phyloP scores from a whole-genome alignment of 2,797 vertebrate species.

The Poeciliopsis infans region DNA sequence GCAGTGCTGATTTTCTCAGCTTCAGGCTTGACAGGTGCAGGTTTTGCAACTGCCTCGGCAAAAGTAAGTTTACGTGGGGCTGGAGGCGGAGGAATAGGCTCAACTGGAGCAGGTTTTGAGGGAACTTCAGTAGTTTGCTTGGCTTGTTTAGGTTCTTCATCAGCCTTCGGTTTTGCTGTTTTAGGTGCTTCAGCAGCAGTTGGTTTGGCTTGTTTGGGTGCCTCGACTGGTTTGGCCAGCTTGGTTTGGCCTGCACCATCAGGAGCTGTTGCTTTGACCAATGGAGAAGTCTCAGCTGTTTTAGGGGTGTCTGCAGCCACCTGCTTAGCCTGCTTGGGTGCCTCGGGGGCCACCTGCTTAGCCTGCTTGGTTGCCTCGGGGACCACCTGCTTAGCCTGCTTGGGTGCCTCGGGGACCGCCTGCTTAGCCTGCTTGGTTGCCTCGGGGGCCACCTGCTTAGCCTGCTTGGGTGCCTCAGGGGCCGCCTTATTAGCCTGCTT shows the following conservation, averaged over 20 bases:
- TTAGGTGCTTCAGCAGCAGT: not conserved
- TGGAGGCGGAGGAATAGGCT: constrained; percentile 43
- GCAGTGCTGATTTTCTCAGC: constrained; percentile 54
- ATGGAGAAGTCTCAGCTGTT: not conserved
- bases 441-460: not conserved
- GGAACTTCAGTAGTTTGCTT: constrained; percentile 23
- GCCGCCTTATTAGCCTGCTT: constrained; percentile 25
- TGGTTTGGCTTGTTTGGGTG: not conserved
- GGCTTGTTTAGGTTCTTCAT: not conserved
- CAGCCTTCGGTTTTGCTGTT: not conserved
- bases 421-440: not conserved
- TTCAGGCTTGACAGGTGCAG: constrained; percentile 67
- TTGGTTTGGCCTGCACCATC: not conserved
- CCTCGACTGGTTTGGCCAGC: not conserved
- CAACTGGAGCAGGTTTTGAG: constrained; percentile 43
- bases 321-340: not conserved
- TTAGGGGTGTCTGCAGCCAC: not conserved
- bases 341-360: not conserved
- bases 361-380: too few species aligned
- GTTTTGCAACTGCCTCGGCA: constrained; percentile 75
- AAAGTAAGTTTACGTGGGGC: constrained; percentile 74
- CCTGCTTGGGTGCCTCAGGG: not conserved
- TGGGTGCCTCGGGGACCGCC: not conserved
- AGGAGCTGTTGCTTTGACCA: not conserved
- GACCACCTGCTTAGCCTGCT: not conserved